A percentile compares a stretch with the other conserved stretches of the same genome.
Conservation (phyloP, 2,113 vertebrate genomes). For the Plectropomus leopardus region DNA sequence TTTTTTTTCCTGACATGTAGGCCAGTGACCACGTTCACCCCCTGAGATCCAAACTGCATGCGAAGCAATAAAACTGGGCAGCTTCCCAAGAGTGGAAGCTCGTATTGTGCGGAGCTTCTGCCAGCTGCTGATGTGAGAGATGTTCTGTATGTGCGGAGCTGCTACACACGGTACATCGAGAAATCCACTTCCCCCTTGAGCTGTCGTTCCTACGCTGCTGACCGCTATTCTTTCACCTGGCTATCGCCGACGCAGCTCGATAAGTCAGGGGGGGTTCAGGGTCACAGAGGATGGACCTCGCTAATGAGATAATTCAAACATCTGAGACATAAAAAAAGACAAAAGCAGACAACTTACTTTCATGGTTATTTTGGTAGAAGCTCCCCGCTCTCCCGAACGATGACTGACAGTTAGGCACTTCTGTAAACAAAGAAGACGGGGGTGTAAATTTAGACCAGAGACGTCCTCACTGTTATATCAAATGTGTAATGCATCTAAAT, state of each 20-base stretch:
- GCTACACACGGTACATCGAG: slow-evolving; percentile 5
- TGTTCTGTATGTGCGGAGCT: background rate
- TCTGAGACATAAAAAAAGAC: background rate
- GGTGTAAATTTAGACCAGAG: slow-evolving; percentile 49
- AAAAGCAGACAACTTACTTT: slow-evolving; percentile 85
- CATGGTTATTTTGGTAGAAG: slow-evolving; percentile 91
- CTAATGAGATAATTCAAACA: background rate
- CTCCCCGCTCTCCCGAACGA: slow-evolving; percentile 89
- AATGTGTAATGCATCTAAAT: slow-evolving; percentile 31
- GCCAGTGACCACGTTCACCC: background rate
- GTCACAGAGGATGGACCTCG: slow-evolving; percentile 1
- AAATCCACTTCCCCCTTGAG: slow-evolving; percentile 23
- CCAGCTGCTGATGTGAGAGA: slow-evolving; percentile 19
- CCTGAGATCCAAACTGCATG: slow-evolving; percentile 38
- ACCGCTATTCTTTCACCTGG: background rate
- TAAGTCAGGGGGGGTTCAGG: background rate
- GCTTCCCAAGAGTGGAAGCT: slow-evolving; percentile 28
- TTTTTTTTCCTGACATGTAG: background rate
- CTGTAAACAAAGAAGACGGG: slow-evolving; percentile 80
- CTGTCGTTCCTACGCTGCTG: slow-evolving; percentile 33
- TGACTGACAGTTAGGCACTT: slow-evolving; percentile 98
- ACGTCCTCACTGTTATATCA: slow-evolving; percentile 44
- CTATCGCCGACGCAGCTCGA: background rate
- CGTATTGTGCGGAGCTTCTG: slow-evolving; percentile 5
- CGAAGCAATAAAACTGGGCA: slow-evolving; percentile 32